phyloP scores from a whole-genome alignment of 2,888 invertebrate species.

The Synanthedon vespiformis region DNA sequence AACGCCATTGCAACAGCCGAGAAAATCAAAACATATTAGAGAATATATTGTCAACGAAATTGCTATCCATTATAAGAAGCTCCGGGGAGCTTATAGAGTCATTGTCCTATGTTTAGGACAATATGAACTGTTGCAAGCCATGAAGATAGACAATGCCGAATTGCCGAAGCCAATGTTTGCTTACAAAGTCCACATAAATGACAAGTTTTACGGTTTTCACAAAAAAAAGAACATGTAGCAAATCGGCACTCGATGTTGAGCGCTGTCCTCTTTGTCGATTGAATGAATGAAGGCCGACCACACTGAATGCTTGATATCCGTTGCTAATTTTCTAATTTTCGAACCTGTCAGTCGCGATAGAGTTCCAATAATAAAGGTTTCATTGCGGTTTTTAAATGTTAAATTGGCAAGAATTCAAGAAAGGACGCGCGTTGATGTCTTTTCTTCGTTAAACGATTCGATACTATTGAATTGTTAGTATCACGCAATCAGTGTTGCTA shows the following conservation, averaged over 20 bases:
- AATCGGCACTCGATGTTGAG: conserved; percentile 10
- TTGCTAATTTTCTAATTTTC: conserved; percentile 59
- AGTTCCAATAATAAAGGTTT: conserved; percentile 15
- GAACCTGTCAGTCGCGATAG: conserved; percentile 19
- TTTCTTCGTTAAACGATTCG: not conserved
- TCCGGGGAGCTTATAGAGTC: conserved; percentile 44
- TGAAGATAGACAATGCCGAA: conserved; percentile 19
- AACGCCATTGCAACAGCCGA: conserved; percentile 31
- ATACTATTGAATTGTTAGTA: too few species aligned
- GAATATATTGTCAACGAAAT: conserved; percentile 52
- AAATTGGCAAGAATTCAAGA: not conserved
- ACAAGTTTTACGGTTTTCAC: conserved; percentile 17
- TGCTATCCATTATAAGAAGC: conserved; percentile 44
- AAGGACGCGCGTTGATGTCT: conserved; percentile 5
- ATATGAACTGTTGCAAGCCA: conserved; percentile 26
- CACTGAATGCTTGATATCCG: conserved; percentile 50
- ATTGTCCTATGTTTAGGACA: conserved; percentile 31
- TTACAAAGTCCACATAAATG: conserved; percentile 32
- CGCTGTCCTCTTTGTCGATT: conserved; percentile 24
- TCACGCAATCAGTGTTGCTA: too few species aligned
- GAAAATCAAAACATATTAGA: conserved; percentile 68
- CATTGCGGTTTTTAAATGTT: not conserved
- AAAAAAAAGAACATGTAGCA: conserved; percentile 7
- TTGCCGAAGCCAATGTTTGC: conserved; percentile 30
- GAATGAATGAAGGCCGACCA: conserved; percentile 51